Percentiles rank a stretch among this genome's conserved stretches.
These are phyloP conservation scores for Atta colombica DNA, from an alignment of 1,140 invertebrate genomes.

Conservation along the genomic window DNA sequence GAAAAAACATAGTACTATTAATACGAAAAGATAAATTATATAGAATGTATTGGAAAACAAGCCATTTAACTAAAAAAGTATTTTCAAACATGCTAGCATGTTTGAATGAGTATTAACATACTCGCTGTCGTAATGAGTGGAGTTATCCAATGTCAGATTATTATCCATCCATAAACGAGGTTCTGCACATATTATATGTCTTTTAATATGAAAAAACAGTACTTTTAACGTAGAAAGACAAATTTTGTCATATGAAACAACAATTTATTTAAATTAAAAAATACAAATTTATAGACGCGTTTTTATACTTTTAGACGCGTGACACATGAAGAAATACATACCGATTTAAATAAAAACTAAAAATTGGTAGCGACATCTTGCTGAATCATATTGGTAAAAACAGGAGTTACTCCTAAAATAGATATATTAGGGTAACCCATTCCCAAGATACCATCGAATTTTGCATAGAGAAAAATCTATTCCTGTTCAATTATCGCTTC, in stretches of 20 bases:
- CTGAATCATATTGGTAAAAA: conserved; percentile 97
- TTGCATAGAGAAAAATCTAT: conserved; percentile 96
- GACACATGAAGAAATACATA: conserved; percentile 75
- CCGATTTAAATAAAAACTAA: conserved; percentile 98
- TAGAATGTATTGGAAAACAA: too few species aligned
- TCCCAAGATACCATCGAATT: conserved; percentile 99
- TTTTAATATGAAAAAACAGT: too few species aligned
- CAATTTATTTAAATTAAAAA: neutral
- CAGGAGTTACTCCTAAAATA: conserved; percentile 95
- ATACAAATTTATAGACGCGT: too few species aligned
- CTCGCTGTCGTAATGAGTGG: too few species aligned
- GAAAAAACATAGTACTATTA: neutral
- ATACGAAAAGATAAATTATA: too few species aligned
- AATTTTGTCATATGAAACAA: neutral
- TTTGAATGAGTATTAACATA: too few species aligned
- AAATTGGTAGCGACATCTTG: conserved; percentile 94
- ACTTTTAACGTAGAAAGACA: too few species aligned
- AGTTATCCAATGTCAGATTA: too few species aligned
- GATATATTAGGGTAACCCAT: conserved; percentile 96
- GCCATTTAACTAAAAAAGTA: too few species aligned
- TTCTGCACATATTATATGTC: too few species aligned
- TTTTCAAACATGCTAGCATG: too few species aligned
- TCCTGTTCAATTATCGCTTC: conserved; percentile 97
- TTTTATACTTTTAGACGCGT: neutral
- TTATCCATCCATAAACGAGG: too few species aligned